Evolutionary conservation across 2,113 vertebrate genomes (phyloP), one percentile per base, ranked within the genome.

Genomic region (Psittacus erithacus): DNA sequence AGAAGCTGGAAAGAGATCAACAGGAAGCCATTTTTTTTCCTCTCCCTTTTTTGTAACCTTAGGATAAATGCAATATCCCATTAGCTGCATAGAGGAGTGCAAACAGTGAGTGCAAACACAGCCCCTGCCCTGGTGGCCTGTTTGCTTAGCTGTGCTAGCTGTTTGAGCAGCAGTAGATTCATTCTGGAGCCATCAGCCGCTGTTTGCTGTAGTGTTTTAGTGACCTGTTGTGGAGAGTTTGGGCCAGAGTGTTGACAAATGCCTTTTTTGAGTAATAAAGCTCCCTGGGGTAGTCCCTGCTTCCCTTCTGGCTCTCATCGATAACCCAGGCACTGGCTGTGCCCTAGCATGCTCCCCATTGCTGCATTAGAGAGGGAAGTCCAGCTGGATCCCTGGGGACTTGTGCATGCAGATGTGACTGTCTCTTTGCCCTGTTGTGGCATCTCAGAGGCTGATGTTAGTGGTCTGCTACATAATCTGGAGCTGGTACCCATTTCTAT

Each of bases 101-200:
- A 92, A 97, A 97, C 78, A 95, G 31, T 1, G 10, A 93, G 23
- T 67, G 78, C 93, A 97, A 95, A 97, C 78, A 96, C 22, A 89
- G 82, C 47, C 46, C 69, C 41, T 88, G 60, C 57, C 93, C 79
- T 39, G 27, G 41, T 11, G 17, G 53, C 47, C 67, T 96, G 86
- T 96, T 97, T 97, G 92, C 67, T 95, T 95, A 97, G 94, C 93
- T 96, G 92, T 77, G 82, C 83, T 87, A 91, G 44, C 63, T 94
- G 79, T 97, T 97, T 96, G 94, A 91, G 78, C 73, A 95, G 89
- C 77, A 95, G 70, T 39, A 86, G 91, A 27, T 31, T 92, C 52
- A 77, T 95, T 96, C 77, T 87, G 82, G 78, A 92, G 82, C 55
- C 75, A 35, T 90, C 81, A 92, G 55, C 15, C 95, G 78, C 53